Conservation (phyloP, 2,113 vertebrate species). For the Sclerurus mexicanus region DNA sequence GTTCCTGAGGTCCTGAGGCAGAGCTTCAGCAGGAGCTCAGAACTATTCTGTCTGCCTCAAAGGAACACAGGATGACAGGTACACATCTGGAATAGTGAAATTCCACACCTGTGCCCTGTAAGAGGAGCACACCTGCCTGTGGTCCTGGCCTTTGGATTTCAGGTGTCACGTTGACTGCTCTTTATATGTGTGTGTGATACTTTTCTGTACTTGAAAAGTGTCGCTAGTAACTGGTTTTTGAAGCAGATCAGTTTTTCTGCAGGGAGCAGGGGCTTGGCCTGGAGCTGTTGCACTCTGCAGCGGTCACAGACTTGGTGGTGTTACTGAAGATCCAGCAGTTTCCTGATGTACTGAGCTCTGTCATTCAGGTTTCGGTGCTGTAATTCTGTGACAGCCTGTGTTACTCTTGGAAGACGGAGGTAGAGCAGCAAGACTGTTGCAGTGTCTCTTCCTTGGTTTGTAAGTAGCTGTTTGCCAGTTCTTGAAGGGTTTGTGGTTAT, state of each 20-base stretch:
- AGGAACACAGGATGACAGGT: neutral
- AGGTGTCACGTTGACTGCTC: neutral
- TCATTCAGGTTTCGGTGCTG: neutral
- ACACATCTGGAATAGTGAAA: neutral
- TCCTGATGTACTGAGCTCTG: neutral
- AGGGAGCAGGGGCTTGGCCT: neutral
- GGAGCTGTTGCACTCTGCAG: neutral
- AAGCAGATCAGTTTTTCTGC: neutral
- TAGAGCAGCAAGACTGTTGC: neutral
- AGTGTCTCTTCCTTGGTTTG: neutral
- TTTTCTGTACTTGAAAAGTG: neutral
- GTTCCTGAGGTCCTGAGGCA: neutral
- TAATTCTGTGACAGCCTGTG: neutral
- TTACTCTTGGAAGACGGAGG: neutral
- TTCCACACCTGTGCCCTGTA: neutral
- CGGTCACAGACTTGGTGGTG: neutral
- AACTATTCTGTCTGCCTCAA: neutral
- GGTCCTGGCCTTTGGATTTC: neutral
- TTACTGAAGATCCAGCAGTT: neutral
- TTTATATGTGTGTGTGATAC: fast-evolving
- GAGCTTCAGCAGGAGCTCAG: neutral
- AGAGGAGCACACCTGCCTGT: neutral
- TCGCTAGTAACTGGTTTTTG: neutral
- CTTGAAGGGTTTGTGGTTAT: neutral
- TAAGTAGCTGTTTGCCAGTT: neutral